Percentiles rank a stretch among this genome's conserved stretches.
Conservation (phyloP, 2,888 invertebrate genomes). For the Drosophila prostipennis region DNA sequence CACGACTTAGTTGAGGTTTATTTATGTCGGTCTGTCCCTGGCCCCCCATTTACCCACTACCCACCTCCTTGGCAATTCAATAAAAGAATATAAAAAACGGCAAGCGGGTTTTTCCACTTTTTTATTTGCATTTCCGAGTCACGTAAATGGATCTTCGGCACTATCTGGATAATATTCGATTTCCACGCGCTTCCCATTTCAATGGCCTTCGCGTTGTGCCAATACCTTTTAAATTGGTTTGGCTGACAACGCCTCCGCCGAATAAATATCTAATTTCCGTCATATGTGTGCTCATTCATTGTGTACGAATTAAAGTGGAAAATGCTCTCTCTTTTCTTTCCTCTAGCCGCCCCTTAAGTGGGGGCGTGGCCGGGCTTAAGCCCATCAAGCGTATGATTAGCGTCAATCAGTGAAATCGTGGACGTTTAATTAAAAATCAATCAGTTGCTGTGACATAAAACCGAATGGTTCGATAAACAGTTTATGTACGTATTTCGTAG, state of each 20-base stretch:
- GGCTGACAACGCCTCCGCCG: slow-evolving; percentile 29
- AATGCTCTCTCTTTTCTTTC: slow-evolving; percentile 1
- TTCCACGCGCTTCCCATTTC: background rate
- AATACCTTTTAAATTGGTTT: slow-evolving; percentile 58
- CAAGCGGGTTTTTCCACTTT: slow-evolving; percentile 44
- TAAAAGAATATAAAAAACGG: slow-evolving; percentile 56
- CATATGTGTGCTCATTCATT: slow-evolving; percentile 6
- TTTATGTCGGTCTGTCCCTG: slow-evolving; percentile 69
- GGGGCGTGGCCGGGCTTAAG: slow-evolving; percentile 23
- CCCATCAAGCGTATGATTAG: slow-evolving; percentile 59
- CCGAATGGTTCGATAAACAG: slow-evolving; percentile 31
- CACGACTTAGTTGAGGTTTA: slow-evolving; percentile 80
- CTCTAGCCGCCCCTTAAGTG: slow-evolving; percentile 10
- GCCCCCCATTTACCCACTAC: background rate
- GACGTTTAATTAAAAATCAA: slow-evolving; percentile 75
- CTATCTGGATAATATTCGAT: slow-evolving; percentile 71
- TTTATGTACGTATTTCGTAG: slow-evolving; percentile 8
- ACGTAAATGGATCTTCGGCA: slow-evolving; percentile 77
- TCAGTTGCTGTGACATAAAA: slow-evolving; percentile 61
- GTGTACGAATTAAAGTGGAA: slow-evolving; percentile 40
- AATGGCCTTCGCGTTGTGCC: slow-evolving; percentile 17
- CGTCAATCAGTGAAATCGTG: slow-evolving; percentile 51
- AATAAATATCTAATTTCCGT: slow-evolving; percentile 60
- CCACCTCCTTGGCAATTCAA: slow-evolving; percentile 58
- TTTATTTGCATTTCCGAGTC: slow-evolving; percentile 71